phyloP scores from a whole-genome alignment of 2,113 vertebrate species.

The Gadus chalcogrammus region DNA sequence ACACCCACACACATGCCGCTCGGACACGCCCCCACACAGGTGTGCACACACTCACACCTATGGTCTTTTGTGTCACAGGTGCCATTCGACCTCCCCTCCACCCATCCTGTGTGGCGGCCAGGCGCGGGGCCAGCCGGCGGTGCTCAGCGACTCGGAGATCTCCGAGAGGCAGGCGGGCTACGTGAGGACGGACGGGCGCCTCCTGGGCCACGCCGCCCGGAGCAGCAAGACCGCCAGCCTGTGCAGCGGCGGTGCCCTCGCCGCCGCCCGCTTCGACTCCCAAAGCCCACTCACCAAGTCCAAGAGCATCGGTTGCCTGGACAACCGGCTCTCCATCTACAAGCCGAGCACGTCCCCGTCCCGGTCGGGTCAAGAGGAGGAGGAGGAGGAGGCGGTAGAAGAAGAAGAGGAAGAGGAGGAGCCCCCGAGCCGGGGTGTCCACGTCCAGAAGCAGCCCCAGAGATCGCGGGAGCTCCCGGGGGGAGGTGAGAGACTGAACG shows the following conservation, averaged over 20 bases:
- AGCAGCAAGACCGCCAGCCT: slow-evolving; percentile 63
- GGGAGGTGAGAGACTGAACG: slow-evolving; percentile 72
- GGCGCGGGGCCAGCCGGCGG: slow-evolving; percentile 73
- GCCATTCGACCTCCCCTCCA: slow-evolving; percentile 85
- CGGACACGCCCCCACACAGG: too few relatives aligned
- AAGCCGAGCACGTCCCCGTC: slow-evolving; percentile 59
- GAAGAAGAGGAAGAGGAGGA: too few relatives aligned
- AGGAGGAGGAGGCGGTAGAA: too few relatives aligned
- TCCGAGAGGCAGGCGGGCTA: slow-evolving; percentile 70
- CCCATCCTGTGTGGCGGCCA: slow-evolving; percentile 77
- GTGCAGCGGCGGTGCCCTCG: slow-evolving; percentile 59
- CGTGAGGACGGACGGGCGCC: slow-evolving; percentile 72
- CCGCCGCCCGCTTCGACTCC: slow-evolving; percentile 59
- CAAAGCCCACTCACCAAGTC: slow-evolving; percentile 77
- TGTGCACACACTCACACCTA: slow-evolving; percentile 20
- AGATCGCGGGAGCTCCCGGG: slow-evolving; percentile 52
- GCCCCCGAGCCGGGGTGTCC: slow-evolving; percentile 25
- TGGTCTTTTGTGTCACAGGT: slow-evolving; percentile 76
- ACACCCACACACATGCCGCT: too few relatives aligned
- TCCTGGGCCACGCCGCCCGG: slow-evolving; percentile 77
- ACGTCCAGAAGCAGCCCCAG: slow-evolving; percentile 49
- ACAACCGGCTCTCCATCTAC: slow-evolving; percentile 82
- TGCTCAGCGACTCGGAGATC: slow-evolving; percentile 82
- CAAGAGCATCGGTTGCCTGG: slow-evolving; percentile 82
- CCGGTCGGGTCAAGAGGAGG: slow-evolving; percentile 65